Conservation (phyloP, 2,888 invertebrate genomes). For the Tholera decimalis region DNA sequence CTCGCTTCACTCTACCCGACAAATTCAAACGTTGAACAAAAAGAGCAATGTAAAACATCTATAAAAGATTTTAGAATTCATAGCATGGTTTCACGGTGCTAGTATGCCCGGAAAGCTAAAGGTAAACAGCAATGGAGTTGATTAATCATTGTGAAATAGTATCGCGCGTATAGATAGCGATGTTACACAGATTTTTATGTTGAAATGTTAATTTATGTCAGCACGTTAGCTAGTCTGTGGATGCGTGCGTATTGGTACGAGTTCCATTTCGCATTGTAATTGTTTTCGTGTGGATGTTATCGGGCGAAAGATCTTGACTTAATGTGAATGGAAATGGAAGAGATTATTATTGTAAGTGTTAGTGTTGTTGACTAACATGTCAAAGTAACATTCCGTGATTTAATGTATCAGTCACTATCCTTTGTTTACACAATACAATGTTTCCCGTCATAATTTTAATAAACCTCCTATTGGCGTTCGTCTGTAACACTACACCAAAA, state of each 20-base stretch:
- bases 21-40: not conserved
- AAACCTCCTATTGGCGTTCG: too few relatives aligned
- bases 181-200: constrained; percentile 72
- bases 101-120: constrained; percentile 75
- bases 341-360: not conserved
- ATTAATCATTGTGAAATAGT: constrained; percentile 85
- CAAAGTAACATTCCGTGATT: not conserved
- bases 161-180: constrained; percentile 70
- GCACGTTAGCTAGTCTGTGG: constrained; percentile 28
- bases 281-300: constrained; percentile 31
- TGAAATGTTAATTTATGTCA: constrained; percentile 75
- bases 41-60: constrained; percentile 25
- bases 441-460: not conserved
- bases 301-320: not conserved
- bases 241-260: constrained; percentile 18
- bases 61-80: not conserved
- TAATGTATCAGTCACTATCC: too few relatives aligned
- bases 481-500: too few relatives aligned
- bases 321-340: constrained; percentile 3
- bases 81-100: constrained; percentile 37
- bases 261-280: constrained; percentile 35
- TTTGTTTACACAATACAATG: too few relatives aligned
- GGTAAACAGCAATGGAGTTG: constrained; percentile 81
- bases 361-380: not conserved
- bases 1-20: not conserved